Conservation (phyloP, 2,113 vertebrate species). For the Colistium nudipinnis region DNA sequence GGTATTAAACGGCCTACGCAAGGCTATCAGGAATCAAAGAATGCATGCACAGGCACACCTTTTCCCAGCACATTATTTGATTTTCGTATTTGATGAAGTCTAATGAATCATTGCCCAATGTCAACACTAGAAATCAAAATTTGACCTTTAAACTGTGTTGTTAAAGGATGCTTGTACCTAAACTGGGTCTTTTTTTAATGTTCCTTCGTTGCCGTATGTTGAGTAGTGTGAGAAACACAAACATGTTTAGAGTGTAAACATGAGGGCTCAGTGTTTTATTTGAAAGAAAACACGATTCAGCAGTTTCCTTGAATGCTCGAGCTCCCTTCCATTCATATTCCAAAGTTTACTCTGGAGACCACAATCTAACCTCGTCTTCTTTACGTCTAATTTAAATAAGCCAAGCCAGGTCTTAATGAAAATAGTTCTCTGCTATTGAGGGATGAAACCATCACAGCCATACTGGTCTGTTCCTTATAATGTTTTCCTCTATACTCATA, state of each 20-base stretch:
- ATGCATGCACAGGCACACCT: neutral
- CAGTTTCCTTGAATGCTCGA: neutral
- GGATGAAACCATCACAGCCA: neutral
- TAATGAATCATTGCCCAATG: neutral
- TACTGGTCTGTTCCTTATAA: neutral
- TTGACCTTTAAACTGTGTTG: neutral
- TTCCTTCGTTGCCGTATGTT: neutral
- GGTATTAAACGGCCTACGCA: too few relatives aligned
- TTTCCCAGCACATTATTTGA: neutral
- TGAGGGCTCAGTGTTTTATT: constrained; percentile 12
- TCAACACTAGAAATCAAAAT: neutral
- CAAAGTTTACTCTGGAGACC: neutral
- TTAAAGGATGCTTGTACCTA: neutral
- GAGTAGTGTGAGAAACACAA: constrained; percentile 12
- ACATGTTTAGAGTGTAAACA: constrained; percentile 69
- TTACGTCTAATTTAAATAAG: neutral
- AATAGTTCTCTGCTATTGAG: neutral
- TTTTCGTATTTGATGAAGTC: neutral
- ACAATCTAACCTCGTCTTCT: neutral
- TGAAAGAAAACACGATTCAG: constrained; percentile 20
- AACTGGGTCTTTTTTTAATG: too few relatives aligned
- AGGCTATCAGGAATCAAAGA: too few relatives aligned
- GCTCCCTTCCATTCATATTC: too few relatives aligned
- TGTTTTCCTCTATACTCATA: neutral
- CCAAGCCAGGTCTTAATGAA: neutral